Base-by-base conservation (phyloP, 2,888 invertebrate genomes). In the Cylindroiulus punctatus region DNA sequence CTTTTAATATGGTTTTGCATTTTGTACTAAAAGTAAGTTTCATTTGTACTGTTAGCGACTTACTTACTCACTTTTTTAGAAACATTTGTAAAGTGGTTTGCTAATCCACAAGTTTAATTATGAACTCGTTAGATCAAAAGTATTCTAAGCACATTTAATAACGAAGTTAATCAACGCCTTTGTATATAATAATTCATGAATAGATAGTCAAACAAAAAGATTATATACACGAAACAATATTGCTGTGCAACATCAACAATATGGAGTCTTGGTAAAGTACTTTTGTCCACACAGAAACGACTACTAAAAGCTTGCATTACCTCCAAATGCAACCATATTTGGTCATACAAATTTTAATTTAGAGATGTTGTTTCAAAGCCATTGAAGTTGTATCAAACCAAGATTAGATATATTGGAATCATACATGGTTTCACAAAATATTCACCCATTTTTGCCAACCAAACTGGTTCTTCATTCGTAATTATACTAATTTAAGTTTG, bases 1-100 rank as follows among this genome's bases (percentile, higher is more conserved):
- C 52, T 76, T 76, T 76, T 30, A 76, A 32, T 17, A 30, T 17
- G 30, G 76, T 30, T 40, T 40, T 17, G 12, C 83, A 83, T 83
- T 83, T 83, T 83, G 83, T 83, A 83, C 83, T 83, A 83, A 19
- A 19, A 83, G 83, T 40, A 83, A 42, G 22, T 40, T 83, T 42
- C 40, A 83, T 83, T 83, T 83, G 83, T 83, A 83, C 83, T 83
- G 83, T 26, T 76, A 76, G 76, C 30, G 76, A 76, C 76, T 76
- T 76, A 30, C 32, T 76, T 30, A 12, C 26, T 30, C 30, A 30
- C 14, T 76, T 76, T 76, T 76, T 76, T 32, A 76, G 76, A 30
- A 76, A 30, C 30, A 76, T 30, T 30, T 76, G 76, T 14, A 26
- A 76, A 76, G 30, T 30, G 76, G 76, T 30, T 32, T 17, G 30